Evolutionary conservation across 2,113 vertebrate species (phyloP), one percentile per base, ranked within the genome.

Genomic region (Perca schrenkii): DNA sequence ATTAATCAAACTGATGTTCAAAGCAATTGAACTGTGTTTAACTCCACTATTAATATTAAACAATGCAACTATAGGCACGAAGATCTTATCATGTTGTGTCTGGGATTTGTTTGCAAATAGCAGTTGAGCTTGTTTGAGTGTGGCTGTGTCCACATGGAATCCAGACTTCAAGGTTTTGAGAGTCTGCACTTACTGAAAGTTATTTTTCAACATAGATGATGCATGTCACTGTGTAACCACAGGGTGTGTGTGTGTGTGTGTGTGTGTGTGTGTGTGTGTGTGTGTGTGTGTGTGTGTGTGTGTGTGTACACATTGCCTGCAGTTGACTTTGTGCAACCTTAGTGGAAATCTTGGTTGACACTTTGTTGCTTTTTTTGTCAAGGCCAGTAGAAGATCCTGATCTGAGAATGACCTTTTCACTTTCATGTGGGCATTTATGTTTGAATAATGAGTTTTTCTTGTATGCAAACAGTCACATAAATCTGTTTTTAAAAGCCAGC

Each of bases 291-390:
- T 36, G 34, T 3, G 25, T 62, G 50, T 17, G n/a, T 89, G 2
- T 50, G 93, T 97, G 96, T 96, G 95, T 93, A 57, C 19, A 0
- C 13, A 63, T 57, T 13, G 82, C 82, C 79, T 74, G 68, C 76
- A 83, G 79, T 80, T 78, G 64, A 75, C 69, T 83, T 79, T 79
- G 77, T 84, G 70, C 70, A 50, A 68, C 74, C 57, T 54, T 34
- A 76, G 62, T 65, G 60, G 64, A 86, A 79, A 75, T 85, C 77
- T 77, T 80, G 17, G 60, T 22, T 88, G 86, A 88, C 86, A 87
- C 60, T 28, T 36, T 75, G 65, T 63, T 56, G 57, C 22, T 83
- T 70, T 71, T 80, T 63, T 83, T n/a, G 69, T 88, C 80, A 75
- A 52, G 73, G 77, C 69, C 83, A 86, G 72, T 31, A 64, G 52